Base-by-base conservation (phyloP, 2,797 vertebrate genomes). In the Diplodus sargus region DNA sequence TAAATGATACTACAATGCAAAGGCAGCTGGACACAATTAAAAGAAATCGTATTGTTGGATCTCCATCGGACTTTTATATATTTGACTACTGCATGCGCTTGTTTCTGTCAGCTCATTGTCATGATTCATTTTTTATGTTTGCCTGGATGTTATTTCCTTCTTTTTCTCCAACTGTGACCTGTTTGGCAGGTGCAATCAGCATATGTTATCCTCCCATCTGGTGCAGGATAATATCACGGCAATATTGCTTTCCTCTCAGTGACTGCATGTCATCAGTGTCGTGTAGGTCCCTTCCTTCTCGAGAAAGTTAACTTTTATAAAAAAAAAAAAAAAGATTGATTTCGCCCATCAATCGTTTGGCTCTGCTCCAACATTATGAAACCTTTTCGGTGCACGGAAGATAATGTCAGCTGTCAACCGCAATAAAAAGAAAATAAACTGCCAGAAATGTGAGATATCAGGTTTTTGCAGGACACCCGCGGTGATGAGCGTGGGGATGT, bases 181-280 rank as follows among this genome's bases (percentile, higher is more conserved):
- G 86, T 76, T 84, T 88, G 87, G 83, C 87, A 91, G 90, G 79
- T 91, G 83, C 60, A 90, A 89, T 89, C 87, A 90, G 76, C 83
- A 84, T 88, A 83, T 86, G 87, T 70, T 82, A 85, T 90, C 85
- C 74, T 79, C 89, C 89, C 85, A 89, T 93, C 88, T 90, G 85
- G 4, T 76, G 73, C 45, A 47, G 77, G 77, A 83, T 86, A 79
- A 85, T 85, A 84, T 90, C 82, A 47, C 57, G 56, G 70, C 28
- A 70, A 79, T 85, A 85, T 87, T 86, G 76, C 88, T 86, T 88
- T 85, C 75, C 76, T 81, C 76, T 75, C 70, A 5, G 58, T 70
- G 68, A 57, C 79, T 78, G 61, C 60, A 66, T 81, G 79, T 79
- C 82, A 77, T 39, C 65, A 25, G 66, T 62, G 78, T 72, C 53